phyloP scores from a whole-genome alignment of 2,888 invertebrate species.

The Cataglyphis altisquamis region DNA sequence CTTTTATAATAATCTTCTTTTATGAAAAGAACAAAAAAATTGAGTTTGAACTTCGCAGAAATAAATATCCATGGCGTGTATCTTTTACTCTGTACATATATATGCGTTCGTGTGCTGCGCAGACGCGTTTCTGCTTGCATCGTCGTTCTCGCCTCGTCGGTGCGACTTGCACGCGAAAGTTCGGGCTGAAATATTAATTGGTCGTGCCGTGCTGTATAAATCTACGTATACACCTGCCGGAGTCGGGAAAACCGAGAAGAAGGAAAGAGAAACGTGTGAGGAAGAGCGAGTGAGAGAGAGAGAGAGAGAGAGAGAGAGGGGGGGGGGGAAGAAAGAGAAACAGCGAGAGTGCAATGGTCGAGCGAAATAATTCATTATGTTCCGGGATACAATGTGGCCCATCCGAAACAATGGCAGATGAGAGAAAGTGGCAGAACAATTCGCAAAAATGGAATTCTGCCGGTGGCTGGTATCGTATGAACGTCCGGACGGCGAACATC shows the following conservation, averaged over 20 bases:
- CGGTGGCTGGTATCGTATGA: slow-evolving; percentile 47
- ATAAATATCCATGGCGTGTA: slow-evolving; percentile 33
- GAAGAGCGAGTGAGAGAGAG: not conserved
- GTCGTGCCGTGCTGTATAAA: slow-evolving; percentile 61
- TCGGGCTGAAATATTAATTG: slow-evolving; percentile 84
- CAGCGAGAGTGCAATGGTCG: not conserved
- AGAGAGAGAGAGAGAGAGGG: not conserved
- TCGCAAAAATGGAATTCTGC: slow-evolving; percentile 76
- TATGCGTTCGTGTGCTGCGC: slow-evolving; percentile 32
- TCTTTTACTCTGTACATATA: not conserved
- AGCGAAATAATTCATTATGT: slow-evolving; percentile 74
- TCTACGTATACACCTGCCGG: slow-evolving; percentile 49
- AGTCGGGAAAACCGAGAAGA: not conserved
- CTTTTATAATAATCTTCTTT: slow-evolving; percentile 18
- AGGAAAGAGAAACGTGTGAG: slow-evolving; percentile 3
- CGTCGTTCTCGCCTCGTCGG: slow-evolving; percentile 52
- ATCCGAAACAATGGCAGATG: slow-evolving; percentile 49
- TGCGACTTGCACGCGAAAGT: slow-evolving; percentile 73
- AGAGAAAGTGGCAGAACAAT: slow-evolving; percentile 72
- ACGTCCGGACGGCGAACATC: slow-evolving; percentile 46
- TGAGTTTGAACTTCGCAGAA: not conserved
- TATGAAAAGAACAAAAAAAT: not conserved
- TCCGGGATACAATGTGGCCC: slow-evolving; percentile 63
- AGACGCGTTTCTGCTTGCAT: slow-evolving; percentile 37
- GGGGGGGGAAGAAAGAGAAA: not conserved